Percentiles rank a stretch among this genome's conserved stretches.
Conservation (phyloP, 2,113 vertebrate species). For the Mobula birostris region DNA sequence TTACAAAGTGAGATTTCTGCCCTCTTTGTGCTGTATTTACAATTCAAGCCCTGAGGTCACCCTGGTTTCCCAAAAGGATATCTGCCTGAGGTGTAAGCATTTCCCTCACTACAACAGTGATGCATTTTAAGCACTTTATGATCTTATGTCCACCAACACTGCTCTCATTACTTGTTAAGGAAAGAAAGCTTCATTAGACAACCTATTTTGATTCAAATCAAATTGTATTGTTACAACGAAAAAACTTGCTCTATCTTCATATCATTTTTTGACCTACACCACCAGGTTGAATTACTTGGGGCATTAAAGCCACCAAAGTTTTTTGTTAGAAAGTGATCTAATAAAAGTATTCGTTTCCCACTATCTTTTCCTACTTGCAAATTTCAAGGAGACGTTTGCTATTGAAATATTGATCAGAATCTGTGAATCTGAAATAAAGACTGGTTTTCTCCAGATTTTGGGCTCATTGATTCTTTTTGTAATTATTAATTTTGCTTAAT, state of each 20-base stretch:
- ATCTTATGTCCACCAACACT: background rate
- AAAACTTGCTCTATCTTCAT: background rate
- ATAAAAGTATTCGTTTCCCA: background rate
- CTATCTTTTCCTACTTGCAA: background rate
- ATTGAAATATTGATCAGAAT: background rate
- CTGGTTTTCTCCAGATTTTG: background rate
- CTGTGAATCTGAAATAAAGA: background rate
- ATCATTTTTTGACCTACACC: background rate
- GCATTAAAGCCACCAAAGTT: background rate
- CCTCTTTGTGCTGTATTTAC: background rate
- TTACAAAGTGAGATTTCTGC: background rate
- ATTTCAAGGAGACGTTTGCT: background rate
- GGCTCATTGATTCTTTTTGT: background rate
- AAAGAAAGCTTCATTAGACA: background rate
- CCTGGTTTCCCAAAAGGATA: background rate
- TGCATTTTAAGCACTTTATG: background rate
- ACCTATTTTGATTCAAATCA: background rate
- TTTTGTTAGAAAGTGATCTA: background rate
- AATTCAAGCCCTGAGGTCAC: background rate
- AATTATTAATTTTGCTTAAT: background rate
- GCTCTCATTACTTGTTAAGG: background rate
- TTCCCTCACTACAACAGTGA: background rate
- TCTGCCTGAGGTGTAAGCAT: background rate
- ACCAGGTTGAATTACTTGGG: background rate
- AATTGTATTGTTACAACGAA: background rate